Evolutionary conservation across 2,113 vertebrate genomes (phyloP).

Genomic region (Sterna hirundo): DNA sequence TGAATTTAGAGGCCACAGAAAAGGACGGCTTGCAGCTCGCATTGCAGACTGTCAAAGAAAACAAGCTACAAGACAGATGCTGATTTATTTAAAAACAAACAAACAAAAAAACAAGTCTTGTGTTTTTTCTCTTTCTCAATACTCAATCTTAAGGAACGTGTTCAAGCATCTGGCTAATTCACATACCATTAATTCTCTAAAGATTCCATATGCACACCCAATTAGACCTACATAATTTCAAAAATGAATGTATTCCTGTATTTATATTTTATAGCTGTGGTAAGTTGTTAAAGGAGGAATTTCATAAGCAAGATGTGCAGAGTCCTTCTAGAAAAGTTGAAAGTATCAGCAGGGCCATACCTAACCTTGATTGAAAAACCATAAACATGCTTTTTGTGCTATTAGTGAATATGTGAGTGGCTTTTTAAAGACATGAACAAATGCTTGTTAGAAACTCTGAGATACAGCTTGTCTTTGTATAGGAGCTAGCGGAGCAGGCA

Average conservation of each 20-base stretch:
- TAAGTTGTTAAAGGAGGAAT: not conserved
- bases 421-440: not conserved
- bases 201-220: not conserved
- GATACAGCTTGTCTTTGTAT: not conserved
- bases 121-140: not conserved
- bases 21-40: not conserved
- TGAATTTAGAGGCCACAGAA: not conserved
- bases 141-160: not conserved
- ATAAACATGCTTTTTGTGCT: not conserved
- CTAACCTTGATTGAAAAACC: not conserved
- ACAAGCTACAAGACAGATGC: not conserved
- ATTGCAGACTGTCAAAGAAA: not conserved
- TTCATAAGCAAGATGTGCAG: not conserved
- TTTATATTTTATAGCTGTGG: not conserved
- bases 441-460: not conserved
- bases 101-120: not conserved
- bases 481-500: not conserved
- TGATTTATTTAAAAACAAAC: not conserved
- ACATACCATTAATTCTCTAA: slow-evolving; percentile 6
- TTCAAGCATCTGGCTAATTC: slow-evolving; percentile 17
- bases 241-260: not conserved
- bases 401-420: not conserved
- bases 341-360: not conserved
- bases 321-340: not conserved
- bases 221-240: slow-evolving; percentile 12